Percentiles rank a stretch among this genome's conserved stretches.
These are phyloP conservation scores for Clarias macrocephalus DNA, from an alignment of 2,113 vertebrate species.

Conservation along the genomic window DNA sequence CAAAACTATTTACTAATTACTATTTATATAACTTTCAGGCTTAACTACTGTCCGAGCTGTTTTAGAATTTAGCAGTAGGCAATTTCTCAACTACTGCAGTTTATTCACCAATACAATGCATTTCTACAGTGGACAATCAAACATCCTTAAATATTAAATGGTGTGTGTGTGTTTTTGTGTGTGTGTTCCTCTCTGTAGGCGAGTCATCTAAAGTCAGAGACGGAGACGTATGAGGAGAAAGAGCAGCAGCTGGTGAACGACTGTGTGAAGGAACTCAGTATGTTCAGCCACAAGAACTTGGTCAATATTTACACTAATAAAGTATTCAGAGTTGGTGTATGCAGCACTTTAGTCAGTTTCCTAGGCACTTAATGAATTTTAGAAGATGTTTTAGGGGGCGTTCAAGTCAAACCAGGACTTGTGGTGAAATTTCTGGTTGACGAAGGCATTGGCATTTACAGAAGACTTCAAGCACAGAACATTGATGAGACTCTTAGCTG, in stretches of 20 bases:
- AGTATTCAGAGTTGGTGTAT: neutral
- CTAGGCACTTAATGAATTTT: neutral
- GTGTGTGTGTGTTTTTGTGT: constrained; percentile 14
- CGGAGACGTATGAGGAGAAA: constrained; percentile 94
- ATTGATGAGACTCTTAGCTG: too few species aligned
- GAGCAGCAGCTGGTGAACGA: constrained; percentile 97
- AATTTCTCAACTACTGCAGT: neutral
- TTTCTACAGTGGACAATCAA: neutral
- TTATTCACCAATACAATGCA: neutral
- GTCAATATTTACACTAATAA: neutral
- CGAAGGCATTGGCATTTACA: too few species aligned
- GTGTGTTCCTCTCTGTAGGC: constrained; percentile 72
- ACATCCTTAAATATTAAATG: neutral
- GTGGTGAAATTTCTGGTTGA: too few species aligned
- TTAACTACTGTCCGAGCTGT: neutral
- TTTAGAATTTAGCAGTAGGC: neutral
- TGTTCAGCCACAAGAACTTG: constrained; percentile 52
- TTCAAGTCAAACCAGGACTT: too few species aligned
- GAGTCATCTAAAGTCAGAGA: constrained; percentile 92
- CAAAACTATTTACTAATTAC: neutral
- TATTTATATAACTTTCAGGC: neutral
- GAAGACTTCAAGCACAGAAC: too few species aligned
- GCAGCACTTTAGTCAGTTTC: neutral
- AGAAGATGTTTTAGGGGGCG: too few species aligned
- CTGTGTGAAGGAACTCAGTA: constrained; percentile 97